Evolutionary conservation across 2,888 invertebrate genomes (phyloP).

Genomic region (Drosophila kanekoi): DNA sequence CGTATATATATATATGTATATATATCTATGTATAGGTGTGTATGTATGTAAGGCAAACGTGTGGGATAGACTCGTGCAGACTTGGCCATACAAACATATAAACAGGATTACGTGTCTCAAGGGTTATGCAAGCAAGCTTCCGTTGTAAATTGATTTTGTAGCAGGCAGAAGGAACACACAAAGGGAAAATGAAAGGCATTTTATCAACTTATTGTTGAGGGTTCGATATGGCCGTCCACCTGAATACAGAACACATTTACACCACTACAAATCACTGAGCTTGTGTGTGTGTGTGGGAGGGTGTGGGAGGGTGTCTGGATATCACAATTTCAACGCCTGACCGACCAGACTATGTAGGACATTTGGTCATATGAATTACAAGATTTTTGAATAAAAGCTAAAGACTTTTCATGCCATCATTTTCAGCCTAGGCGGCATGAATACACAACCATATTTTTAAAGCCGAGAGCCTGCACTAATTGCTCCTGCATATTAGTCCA

Average conservation of each 20-base stretch:
- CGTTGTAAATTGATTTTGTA: constrained; percentile 75
- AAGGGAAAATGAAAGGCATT: constrained; percentile 65
- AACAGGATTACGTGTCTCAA: constrained; percentile 72
- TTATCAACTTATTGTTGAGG: constrained; percentile 66
- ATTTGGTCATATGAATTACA: constrained; percentile 3
- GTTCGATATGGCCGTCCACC: constrained; percentile 36
- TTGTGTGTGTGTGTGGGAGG: background rate
- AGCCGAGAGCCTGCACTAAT: constrained; percentile 11
- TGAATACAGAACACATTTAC: constrained; percentile 11
- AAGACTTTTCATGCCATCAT: background rate
- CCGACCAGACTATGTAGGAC: constrained; percentile 12
- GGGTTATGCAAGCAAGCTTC: constrained; percentile 77
- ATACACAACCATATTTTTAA: constrained; percentile 24
- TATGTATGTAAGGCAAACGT: background rate
- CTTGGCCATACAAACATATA: constrained; percentile 47
- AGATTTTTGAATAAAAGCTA: background rate
- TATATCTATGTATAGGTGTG: background rate
- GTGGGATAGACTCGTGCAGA: constrained; percentile 16
- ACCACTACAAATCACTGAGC: constrained; percentile 20
- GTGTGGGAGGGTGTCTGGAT: background rate
- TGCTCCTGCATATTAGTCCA: constrained; percentile 27
- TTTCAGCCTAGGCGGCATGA: constrained; percentile 10
- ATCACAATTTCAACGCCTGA: constrained; percentile 13
- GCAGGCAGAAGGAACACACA: constrained; percentile 58
- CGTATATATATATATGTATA: constrained; percentile 11